Conservation (phyloP, 2,113 vertebrate genomes). For the Ictidomys tridecemlineatus region DNA sequence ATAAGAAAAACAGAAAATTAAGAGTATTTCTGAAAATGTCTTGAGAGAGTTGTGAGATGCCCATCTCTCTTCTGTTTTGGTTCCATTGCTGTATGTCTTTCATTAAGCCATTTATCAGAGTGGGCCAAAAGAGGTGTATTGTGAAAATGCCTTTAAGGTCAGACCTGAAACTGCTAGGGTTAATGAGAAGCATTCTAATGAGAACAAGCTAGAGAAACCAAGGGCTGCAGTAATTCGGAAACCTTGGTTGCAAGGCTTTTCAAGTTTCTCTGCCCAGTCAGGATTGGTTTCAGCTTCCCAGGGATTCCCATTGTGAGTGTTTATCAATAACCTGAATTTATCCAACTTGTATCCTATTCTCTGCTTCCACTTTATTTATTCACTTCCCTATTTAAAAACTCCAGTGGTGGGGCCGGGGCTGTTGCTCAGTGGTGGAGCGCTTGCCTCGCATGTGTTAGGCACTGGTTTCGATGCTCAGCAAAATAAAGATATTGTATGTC, state of each 20-base stretch:
- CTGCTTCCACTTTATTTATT: slow-evolving; percentile 30
- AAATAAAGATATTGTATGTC: too few relatives aligned
- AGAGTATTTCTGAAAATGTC: slow-evolving; percentile 7
- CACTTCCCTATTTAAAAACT: slow-evolving; percentile 24
- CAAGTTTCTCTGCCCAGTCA: slow-evolving; percentile 44
- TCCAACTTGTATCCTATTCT: slow-evolving; percentile 14
- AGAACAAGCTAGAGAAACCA: slow-evolving; percentile 30
- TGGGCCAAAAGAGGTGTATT: background rate
- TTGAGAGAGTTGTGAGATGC: slow-evolving; percentile 17
- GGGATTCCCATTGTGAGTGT: slow-evolving; percentile 58
- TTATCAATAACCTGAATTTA: slow-evolving; percentile 75
- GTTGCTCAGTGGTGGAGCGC: too few relatives aligned
- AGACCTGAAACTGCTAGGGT: slow-evolving; percentile 22
- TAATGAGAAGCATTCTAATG: slow-evolving; percentile 38
- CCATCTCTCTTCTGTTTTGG: background rate
- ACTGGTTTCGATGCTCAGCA: too few relatives aligned
- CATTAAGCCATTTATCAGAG: slow-evolving; percentile 42
- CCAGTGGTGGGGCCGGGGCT: background rate
- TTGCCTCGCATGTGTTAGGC: too few relatives aligned
- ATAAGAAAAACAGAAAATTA: background rate
- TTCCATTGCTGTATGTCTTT: background rate
- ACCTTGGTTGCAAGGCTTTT: slow-evolving; percentile 45
- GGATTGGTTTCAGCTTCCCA: slow-evolving; percentile 64
- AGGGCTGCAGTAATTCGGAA: slow-evolving; percentile 30
- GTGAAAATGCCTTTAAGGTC: slow-evolving; percentile 40